These are phyloP conservation scores for Dryobates pubescens DNA, from an alignment of 2,797 vertebrate species.

Conservation along the genomic window DNA sequence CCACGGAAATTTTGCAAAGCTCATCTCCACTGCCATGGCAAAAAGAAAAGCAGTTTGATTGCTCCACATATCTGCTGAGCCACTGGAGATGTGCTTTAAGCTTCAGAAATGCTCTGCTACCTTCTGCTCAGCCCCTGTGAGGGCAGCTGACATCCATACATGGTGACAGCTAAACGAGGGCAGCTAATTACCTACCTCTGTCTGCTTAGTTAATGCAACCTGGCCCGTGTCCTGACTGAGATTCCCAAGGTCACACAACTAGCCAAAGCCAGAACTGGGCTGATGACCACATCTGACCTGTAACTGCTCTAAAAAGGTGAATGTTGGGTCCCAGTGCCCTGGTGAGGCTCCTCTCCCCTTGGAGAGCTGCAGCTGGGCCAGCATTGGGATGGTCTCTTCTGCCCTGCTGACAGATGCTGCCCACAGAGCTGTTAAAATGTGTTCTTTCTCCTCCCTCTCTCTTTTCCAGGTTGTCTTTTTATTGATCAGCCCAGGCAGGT, in stretches of 20 bases:
- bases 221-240: not conserved
- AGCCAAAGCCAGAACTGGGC: not conserved
- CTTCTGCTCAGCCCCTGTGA: not conserved
- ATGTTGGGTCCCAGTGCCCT: not conserved
- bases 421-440: not conserved
- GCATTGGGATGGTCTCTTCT: not conserved
- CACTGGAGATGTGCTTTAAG: not conserved
- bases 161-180: accelerated
- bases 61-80: not conserved
- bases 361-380: accelerated
- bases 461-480: conserved; percentile 20
- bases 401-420: not conserved
- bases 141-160: accelerated
- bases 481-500: conserved; percentile 60
- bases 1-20: not conserved
- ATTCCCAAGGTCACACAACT: not conserved
- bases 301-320: not conserved
- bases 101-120: not conserved
- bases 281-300: accelerated
- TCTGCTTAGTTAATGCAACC: not conserved
- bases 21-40: not conserved
- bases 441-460: not conserved
- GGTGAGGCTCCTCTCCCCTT: accelerated
- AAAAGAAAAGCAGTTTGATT: not conserved
- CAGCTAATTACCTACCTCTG: not conserved